A percentile compares a stretch with the other conserved stretches of the same genome.
phyloP scores from a whole-genome alignment of 2,888 invertebrate genomes.

The Encarsia formosa region DNA sequence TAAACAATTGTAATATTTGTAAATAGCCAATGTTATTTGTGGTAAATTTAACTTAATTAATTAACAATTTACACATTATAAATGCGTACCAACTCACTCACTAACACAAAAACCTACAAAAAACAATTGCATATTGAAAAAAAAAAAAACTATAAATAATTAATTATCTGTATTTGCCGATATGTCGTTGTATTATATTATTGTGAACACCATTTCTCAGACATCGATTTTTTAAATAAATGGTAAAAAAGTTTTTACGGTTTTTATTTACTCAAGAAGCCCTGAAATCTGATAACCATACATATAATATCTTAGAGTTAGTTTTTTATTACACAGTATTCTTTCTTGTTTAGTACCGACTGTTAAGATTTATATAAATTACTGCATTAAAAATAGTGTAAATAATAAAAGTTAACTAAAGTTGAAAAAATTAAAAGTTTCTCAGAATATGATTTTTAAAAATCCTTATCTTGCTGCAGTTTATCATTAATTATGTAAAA shows the following conservation, averaged over 20 bases:
- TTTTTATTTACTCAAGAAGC: background rate
- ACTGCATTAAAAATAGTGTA: too few species aligned
- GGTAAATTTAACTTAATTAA: too few species aligned
- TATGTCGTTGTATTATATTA: conserved; percentile 48
- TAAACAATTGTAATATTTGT: conserved; percentile 41
- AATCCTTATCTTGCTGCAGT: too few species aligned
- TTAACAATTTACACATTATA: conserved; percentile 23
- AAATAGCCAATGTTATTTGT: conserved; percentile 40
- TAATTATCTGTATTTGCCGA: conserved; percentile 43
- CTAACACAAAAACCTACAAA: conserved; percentile 11
- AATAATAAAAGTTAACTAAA: too few species aligned
- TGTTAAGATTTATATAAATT: too few species aligned
- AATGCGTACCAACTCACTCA: background rate
- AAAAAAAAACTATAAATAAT: conserved; percentile 32
- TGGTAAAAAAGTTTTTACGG: conserved; percentile 14
- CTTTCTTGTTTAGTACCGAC: too few species aligned
- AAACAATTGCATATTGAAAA: conserved; percentile 17
- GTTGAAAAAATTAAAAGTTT: too few species aligned
- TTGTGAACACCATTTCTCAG: conserved; percentile 50
- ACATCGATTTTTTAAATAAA: conserved; percentile 49
- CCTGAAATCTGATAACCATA: background rate
- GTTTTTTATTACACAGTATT: too few species aligned
- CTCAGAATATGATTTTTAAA: too few species aligned
- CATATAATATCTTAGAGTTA: too few species aligned
- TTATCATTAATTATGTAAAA: too few species aligned